Evolutionary conservation across 2,113 vertebrate species (phyloP).

Genomic region (Oncorhynchus nerka): DNA sequence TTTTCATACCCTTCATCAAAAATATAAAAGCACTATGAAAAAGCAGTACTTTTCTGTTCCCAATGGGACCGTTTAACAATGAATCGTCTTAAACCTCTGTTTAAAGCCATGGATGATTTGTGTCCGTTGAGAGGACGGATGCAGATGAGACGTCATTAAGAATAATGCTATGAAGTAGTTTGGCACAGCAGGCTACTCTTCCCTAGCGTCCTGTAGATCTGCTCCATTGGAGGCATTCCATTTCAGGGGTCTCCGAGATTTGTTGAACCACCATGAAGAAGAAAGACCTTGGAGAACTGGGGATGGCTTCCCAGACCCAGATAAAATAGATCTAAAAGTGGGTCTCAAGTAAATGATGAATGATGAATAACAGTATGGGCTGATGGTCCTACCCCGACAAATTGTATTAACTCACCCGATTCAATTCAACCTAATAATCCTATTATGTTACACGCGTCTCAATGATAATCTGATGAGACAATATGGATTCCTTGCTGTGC

Average conservation of each 20-base stretch:
- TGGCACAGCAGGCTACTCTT: neutral
- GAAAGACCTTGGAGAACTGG: neutral
- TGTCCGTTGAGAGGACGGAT: neutral
- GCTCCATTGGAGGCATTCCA: neutral
- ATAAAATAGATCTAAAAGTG: neutral
- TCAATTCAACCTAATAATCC: no score
- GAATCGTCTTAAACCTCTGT: neutral
- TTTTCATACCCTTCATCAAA: neutral
- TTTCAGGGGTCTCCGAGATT: neutral
- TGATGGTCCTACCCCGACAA: no score
- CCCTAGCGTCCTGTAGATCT: neutral
- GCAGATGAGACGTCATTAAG: neutral
- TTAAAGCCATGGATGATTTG: neutral
- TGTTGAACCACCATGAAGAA: neutral
- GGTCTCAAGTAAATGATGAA: neutral
- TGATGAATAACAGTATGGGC: no score
- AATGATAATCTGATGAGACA: no score
- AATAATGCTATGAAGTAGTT: neutral
- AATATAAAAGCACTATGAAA: neutral
- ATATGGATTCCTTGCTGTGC: no score
- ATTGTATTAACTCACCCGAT: no score
- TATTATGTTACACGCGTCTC: no score
- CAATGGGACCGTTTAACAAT: neutral
- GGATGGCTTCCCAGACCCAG: neutral
- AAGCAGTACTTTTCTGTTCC: neutral